A percentile compares a stretch with the other conserved stretches of the same genome.
Evolutionary conservation across 2,888 invertebrate genomes (phyloP).

Genomic region (Lithophane ornitopus): DNA sequence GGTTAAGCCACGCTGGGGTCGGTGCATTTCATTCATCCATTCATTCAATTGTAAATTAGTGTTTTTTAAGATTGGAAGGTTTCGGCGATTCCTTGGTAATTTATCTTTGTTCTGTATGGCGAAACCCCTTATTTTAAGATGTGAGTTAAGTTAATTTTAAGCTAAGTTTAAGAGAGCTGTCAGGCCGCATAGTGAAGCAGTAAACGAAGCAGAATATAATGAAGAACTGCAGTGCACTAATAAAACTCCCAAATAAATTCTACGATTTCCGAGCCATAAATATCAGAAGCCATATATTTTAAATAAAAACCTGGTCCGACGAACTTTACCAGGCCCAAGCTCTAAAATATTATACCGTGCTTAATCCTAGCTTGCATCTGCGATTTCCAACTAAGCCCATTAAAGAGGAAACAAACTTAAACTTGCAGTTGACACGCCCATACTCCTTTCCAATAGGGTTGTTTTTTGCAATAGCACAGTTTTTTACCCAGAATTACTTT

Average conservation of each 20-base stretch:
- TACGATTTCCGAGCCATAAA: conserved; percentile 48
- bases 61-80: neutral
- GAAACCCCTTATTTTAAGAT: neutral
- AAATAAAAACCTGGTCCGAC: conserved; percentile 44
- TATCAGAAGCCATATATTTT: conserved; percentile 35
- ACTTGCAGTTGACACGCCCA: conserved; percentile 5
- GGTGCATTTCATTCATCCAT: too few species aligned
- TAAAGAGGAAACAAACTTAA: conserved; percentile 57
- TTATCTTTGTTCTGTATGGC: neutral
- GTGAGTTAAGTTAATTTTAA: too few species aligned
- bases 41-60: neutral
- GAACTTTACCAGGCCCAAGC: conserved; percentile 54
- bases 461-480: conserved; percentile 17
- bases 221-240: neutral
- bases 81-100: neutral
- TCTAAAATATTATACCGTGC: conserved; percentile 62
- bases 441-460: conserved; percentile 30
- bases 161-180: neutral
- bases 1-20: too few species aligned
- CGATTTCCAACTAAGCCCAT: conserved; percentile 63
- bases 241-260: conserved; percentile 28
- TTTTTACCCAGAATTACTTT: neutral
- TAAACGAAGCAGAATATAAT: conserved; percentile 3
- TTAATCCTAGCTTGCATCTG: conserved; percentile 66
- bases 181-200: neutral